Percentiles rank a stretch among this genome's conserved stretches.
Conservation (phyloP, 2,888 invertebrate genomes). For the Lasioglossum oenotherae region DNA sequence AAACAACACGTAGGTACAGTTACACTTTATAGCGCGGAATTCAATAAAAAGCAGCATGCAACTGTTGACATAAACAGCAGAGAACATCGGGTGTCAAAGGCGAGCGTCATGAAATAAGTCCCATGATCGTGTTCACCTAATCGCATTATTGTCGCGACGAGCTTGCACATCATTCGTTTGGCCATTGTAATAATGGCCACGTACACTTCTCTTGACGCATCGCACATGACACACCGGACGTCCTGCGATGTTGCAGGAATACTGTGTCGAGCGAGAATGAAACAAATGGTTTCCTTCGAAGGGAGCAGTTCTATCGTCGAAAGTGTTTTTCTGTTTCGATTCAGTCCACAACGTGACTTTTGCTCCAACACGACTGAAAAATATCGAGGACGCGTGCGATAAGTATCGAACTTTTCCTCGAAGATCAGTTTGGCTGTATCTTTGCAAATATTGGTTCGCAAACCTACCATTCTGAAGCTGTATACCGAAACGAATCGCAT, state of each 20-base stretch:
- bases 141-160: conserved; percentile 45
- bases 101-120: conserved; percentile 55
- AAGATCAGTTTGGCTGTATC: neutral
- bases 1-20: neutral
- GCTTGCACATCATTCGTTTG: conserved; percentile 44
- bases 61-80: conserved; percentile 36
- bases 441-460: neutral
- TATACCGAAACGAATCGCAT: neutral
- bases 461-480: neutral
- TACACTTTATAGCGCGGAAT: neutral
- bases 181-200: conserved; percentile 12
- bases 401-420: neutral
- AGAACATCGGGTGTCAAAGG: conserved; percentile 46
- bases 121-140: conserved; percentile 49
- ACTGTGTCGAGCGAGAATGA: conserved; percentile 16
- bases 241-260: conserved; percentile 13
- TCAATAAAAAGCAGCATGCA: conserved; percentile 34
- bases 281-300: conserved; percentile 21
- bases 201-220: conserved; percentile 12
- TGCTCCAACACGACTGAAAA: neutral
- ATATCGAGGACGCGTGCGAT: neutral
- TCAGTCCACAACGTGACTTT: neutral
- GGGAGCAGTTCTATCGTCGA: neutral
- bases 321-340: neutral
- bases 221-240: neutral